Evolutionary conservation across 2,113 vertebrate species (phyloP).

Genomic region (Odontesthes bonariensis): DNA sequence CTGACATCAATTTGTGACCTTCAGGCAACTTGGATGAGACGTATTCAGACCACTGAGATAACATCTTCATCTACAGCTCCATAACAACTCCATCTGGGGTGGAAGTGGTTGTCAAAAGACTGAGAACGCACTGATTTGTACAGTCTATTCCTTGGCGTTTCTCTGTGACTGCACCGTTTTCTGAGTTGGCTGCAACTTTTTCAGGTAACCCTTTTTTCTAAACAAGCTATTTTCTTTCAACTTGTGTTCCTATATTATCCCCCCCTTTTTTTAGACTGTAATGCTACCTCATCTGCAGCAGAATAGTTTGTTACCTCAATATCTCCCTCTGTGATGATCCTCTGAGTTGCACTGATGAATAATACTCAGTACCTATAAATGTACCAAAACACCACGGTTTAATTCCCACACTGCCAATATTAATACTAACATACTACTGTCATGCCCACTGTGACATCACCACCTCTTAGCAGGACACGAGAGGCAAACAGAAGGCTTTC

Average conservation of each 20-base stretch:
- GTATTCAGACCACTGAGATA: neutral
- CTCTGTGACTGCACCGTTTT: neutral
- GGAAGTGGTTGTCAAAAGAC: neutral
- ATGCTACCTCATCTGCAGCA: neutral
- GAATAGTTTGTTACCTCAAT: neutral
- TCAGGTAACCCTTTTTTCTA: neutral
- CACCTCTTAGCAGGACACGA: neutral
- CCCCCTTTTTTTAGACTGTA: neutral
- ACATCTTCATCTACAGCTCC: neutral
- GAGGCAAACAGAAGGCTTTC: slow-evolving; percentile 19
- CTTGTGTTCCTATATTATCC: neutral
- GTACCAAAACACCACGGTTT: slow-evolving; percentile 25
- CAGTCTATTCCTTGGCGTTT: neutral
- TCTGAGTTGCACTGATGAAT: slow-evolving; percentile 1
- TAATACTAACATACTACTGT: slow-evolving; percentile 22
- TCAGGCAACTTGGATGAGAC: neutral
- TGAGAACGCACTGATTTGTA: neutral
- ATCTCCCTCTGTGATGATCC: neutral
- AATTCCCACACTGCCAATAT: slow-evolving; percentile 3
- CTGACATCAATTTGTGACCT: neutral
- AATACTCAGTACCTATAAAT: neutral
- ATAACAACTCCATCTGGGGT: neutral
- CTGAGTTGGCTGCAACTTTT: neutral
- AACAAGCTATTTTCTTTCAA: neutral
- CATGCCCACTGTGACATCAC: slow-evolving; percentile 12